Conservation (phyloP, 2,888 invertebrate species). For the Mythimna ferrago region DNA sequence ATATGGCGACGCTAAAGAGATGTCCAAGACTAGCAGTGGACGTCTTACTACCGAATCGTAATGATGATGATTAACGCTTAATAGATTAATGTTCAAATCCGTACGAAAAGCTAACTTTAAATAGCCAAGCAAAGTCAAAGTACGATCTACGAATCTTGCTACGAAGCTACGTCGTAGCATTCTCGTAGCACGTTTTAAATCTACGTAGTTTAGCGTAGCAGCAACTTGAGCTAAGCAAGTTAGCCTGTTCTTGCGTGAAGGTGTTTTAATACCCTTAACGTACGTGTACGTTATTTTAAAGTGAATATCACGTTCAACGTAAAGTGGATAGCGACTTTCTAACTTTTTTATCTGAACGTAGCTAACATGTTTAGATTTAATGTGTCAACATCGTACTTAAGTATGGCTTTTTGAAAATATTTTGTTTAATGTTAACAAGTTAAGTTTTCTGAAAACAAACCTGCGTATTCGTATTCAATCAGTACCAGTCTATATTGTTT, state of each 20-base stretch:
- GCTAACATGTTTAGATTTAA: constrained; percentile 34
- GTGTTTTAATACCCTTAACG: constrained; percentile 40
- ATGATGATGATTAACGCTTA: no score
- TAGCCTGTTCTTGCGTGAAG: constrained; percentile 34
- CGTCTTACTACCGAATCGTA: no score
- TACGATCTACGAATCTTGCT: constrained; percentile 7
- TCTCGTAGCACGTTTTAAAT: constrained; percentile 47
- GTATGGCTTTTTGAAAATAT: background rate
- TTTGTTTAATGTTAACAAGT: background rate
- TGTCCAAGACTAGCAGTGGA: no score
- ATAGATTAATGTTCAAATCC: no score
- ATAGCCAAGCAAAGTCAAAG: constrained; percentile 33
- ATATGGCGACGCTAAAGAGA: no score
- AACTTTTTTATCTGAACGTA: constrained; percentile 27
- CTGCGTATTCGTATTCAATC: no score
- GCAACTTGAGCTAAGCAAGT: constrained; percentile 31
- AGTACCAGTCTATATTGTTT: background rate
- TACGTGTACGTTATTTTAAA: constrained; percentile 37
- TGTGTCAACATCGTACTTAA: constrained; percentile 10
- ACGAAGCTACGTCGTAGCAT: constrained; percentile 59
- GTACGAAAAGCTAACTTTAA: constrained; percentile 4
- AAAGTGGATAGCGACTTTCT: constrained; percentile 13
- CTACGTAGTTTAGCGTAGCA: constrained; percentile 32
- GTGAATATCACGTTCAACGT: constrained; percentile 33
- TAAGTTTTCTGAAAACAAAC: background rate